phyloP scores from a whole-genome alignment of 2,888 invertebrate genomes.

The Lamellibrachia satsuma region DNA sequence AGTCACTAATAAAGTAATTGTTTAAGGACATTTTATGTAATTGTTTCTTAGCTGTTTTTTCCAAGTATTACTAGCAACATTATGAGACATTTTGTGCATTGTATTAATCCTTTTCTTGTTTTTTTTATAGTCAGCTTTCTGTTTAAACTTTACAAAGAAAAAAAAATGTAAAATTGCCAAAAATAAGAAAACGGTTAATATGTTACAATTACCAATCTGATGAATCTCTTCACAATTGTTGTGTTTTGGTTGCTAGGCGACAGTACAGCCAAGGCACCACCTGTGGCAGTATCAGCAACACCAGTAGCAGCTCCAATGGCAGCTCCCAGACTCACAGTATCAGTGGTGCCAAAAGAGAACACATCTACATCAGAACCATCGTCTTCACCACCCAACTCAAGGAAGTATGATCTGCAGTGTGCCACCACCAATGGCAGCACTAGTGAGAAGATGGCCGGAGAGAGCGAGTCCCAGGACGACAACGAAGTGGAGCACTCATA shows the following conservation, averaged over 20 bases:
- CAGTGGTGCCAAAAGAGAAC: slow-evolving; percentile 18
- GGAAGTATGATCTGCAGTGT: not conserved
- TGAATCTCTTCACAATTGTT: too few relatives aligned
- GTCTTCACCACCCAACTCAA: not conserved
- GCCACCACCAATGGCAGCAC: not conserved
- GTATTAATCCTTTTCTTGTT: not conserved
- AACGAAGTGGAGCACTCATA: slow-evolving; percentile 25
- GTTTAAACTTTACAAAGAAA: too few relatives aligned
- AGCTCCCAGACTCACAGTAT: slow-evolving; percentile 7
- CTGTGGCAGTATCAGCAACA: not conserved
- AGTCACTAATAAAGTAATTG: not conserved
- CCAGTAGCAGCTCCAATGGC: not conserved
- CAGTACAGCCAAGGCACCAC: not conserved
- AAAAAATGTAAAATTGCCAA: too few relatives aligned
- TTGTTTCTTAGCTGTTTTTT: not conserved
- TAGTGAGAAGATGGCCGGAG: slow-evolving; percentile 23
- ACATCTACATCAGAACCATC: not conserved
- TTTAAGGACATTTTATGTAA: not conserved
- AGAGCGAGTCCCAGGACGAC: slow-evolving; percentile 13
- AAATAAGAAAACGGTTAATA: too few relatives aligned
- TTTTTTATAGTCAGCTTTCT: too few relatives aligned
- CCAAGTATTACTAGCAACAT: too few relatives aligned
- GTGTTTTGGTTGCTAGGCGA: not conserved
- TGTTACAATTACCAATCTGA: too few relatives aligned
- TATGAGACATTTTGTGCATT: too few relatives aligned